These are phyloP conservation scores for Cherax destructor DNA, from an alignment of 1,140 invertebrate species.

Conservation along the genomic window DNA sequence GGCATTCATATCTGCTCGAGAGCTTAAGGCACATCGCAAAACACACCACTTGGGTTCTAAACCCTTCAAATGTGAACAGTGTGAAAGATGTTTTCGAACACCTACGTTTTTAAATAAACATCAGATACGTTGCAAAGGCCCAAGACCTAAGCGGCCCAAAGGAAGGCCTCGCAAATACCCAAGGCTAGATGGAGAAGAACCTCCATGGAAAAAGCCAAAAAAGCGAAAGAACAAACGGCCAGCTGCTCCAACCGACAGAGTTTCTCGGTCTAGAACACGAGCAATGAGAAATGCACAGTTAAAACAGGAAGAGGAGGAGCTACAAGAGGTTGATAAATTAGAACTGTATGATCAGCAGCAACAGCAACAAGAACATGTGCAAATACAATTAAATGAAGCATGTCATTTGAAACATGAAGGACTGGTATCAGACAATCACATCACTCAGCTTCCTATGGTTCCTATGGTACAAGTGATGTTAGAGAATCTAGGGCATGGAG, in stretches of 20 bases:
- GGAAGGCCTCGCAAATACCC: slow-evolving; percentile 63
- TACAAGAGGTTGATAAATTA: not conserved
- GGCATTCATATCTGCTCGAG: slow-evolving; percentile 58
- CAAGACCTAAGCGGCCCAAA: slow-evolving; percentile 56
- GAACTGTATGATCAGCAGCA: not conserved
- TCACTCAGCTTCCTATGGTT: slow-evolving; percentile 54
- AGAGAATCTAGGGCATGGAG: slow-evolving; percentile 43
- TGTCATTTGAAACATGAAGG: slow-evolving; percentile 13
- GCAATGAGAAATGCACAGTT: slow-evolving; percentile 44
- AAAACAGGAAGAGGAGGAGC: slow-evolving; percentile 32
- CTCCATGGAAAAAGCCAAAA: slow-evolving; percentile 59
- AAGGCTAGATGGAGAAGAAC: slow-evolving; percentile 46
- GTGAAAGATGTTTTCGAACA: slow-evolving; percentile 61
- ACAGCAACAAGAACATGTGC: not conserved
- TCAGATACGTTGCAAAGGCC: slow-evolving; percentile 45
- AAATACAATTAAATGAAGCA: not conserved
- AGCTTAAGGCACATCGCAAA: slow-evolving; percentile 66
- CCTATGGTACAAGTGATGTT: slow-evolving; percentile 62
- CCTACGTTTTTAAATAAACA: slow-evolving; percentile 49
- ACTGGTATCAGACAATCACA: slow-evolving; percentile 34
- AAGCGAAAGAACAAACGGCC: slow-evolving; percentile 50
- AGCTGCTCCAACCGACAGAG: slow-evolving; percentile 58
- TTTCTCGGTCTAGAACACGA: slow-evolving; percentile 42
- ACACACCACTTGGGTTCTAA: slow-evolving; percentile 52
- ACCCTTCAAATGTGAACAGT: slow-evolving; percentile 59